Evolutionary conservation across 2,797 vertebrate genomes (phyloP).

Genomic region (Scyliorhinus canicula): DNA sequence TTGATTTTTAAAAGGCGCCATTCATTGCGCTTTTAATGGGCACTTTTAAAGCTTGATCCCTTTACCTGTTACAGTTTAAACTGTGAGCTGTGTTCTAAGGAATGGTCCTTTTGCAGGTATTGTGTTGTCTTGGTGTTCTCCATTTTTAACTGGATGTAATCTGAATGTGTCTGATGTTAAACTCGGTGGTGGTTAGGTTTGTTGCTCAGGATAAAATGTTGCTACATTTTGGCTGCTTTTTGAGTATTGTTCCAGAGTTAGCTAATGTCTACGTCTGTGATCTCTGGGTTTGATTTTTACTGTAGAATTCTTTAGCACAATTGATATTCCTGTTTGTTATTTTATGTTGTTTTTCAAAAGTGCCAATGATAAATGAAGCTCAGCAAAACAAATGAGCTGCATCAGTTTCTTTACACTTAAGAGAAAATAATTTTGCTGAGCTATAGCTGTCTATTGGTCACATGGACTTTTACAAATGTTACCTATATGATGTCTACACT

Average conservation of each 20-base stretch:
- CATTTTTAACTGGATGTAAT: background rate
- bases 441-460: background rate
- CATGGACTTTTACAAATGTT: background rate
- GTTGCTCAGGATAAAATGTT: background rate
- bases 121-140: background rate
- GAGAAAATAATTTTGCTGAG: background rate
- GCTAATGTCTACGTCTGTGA: background rate
- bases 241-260: background rate
- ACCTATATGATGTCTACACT: too few species aligned
- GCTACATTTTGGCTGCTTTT: background rate
- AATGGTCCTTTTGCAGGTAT: constrained; percentile 17
- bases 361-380: background rate
- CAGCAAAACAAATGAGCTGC: background rate
- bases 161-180: background rate
- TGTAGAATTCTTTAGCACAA: background rate
- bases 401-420: background rate
- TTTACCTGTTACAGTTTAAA: background rate
- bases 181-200: background rate
- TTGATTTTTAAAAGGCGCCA: background rate
- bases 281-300: background rate
- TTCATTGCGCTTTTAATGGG: background rate
- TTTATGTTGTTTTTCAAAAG: background rate
- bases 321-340: background rate
- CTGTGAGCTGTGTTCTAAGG: background rate
- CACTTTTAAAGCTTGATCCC: background rate